Base-by-base conservation (phyloP, 2,113 vertebrate genomes). In the Protobothrops mucrosquamatus region DNA sequence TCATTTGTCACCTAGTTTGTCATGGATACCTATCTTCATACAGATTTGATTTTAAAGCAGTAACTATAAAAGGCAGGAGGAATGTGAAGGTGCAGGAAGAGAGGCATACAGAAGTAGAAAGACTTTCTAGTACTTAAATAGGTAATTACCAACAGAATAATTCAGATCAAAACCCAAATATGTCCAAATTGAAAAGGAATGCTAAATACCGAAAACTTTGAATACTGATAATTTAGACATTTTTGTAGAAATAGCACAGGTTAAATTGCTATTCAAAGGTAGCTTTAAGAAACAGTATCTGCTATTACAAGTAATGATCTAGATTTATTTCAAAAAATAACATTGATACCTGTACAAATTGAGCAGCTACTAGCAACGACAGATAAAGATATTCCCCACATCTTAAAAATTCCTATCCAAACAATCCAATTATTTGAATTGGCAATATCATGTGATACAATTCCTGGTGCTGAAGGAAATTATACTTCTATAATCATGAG, bases 71-170 rank as follows among this genome's bases (percentile, higher is more conserved):
- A 95, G 90, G 94, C 91, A 52, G 74, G 90, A 95, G 93, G 95
- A 46, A 96, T 56, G 69, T 39, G 55, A 34, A 43, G 85, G 54
- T 29, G 52, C n/a, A 89, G 64, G 89, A 94, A 93, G 57, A 96
- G 93, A 95, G 94, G 94, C 96, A 29, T 95, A 93, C 87, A 95
- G 56, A 94, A 94, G 95, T 26, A 97, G 93, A 95, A 91, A 96
- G 81, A 96, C 94, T 95, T 96, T 96, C 93, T 92, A 96, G 95
- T 96, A 96, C 95, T 95, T 94, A 94, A 96, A 81, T 56, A 92
- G 26, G 81, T 94, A 91, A 93, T 94, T 43, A 96, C 94, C 94
- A 96, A 93, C 90, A 94, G 93, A 95, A 87, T 94, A 94, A 93
- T 88, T 29, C n/a, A 91, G 95, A 95, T 55, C 57, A 43, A 94